phyloP scores from a whole-genome alignment of 2,888 invertebrate species.

The Scrobipalpa atriplicella region DNA sequence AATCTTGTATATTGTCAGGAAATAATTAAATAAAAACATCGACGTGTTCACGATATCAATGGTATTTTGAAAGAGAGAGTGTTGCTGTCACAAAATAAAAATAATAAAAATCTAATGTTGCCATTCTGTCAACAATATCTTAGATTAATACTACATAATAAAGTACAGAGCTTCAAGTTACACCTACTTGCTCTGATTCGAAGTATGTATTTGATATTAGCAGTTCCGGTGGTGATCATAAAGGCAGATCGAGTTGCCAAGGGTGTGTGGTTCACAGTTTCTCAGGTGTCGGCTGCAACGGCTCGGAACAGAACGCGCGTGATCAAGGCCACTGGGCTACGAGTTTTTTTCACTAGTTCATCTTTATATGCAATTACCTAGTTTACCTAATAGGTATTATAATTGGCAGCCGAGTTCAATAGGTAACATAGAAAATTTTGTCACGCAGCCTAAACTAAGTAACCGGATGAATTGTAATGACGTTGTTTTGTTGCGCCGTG shows the following conservation, averaged over 20 bases:
- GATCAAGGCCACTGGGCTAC: slow-evolving; percentile 64
- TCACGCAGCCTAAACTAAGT: slow-evolving; percentile 29
- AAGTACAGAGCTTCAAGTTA: too few relatives aligned
- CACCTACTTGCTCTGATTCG: background rate
- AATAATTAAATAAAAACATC: too few relatives aligned
- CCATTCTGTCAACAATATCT: too few relatives aligned
- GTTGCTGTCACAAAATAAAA: too few relatives aligned
- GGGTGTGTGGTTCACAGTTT: slow-evolving; percentile 47
- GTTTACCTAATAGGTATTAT: too few relatives aligned
- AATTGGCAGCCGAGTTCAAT: slow-evolving; percentile 26
- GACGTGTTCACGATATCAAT: too few relatives aligned
- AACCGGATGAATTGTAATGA: slow-evolving; percentile 29
- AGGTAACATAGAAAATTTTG: slow-evolving; percentile 37
- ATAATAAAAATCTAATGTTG: too few relatives aligned
- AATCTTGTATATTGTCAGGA: too few relatives aligned
- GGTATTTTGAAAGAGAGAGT: too few relatives aligned
- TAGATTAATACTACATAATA: too few relatives aligned
- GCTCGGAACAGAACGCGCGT: slow-evolving; percentile 58
- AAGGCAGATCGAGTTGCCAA: slow-evolving; percentile 25
- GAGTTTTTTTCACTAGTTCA: slow-evolving; percentile 41
- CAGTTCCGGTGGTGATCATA: slow-evolving; percentile 25
- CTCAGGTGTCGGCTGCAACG: slow-evolving; percentile 58
- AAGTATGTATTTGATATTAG: background rate
- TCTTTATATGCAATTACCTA: background rate
- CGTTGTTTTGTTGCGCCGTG: slow-evolving; percentile 18